phyloP scores from a whole-genome alignment of 2,797 vertebrate genomes.

The Cyclopterus lumpus region DNA sequence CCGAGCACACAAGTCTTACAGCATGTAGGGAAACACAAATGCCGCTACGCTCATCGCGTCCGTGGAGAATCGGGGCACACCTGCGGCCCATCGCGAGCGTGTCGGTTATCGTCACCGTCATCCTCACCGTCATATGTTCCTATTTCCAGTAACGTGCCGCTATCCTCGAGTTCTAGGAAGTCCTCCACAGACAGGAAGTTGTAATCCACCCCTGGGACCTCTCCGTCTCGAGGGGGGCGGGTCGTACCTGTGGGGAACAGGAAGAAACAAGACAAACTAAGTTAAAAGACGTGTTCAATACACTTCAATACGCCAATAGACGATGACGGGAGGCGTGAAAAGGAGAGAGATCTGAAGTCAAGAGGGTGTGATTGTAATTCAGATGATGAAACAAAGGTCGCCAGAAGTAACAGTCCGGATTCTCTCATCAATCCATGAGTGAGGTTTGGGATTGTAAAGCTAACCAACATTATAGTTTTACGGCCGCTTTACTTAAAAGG shows the following conservation, averaged over 20 bases:
- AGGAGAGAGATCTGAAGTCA: constrained; percentile 52
- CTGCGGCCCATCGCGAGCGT: constrained; percentile 37
- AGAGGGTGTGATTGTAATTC: constrained; percentile 58
- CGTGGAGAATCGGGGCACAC: constrained; percentile 63
- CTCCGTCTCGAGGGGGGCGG: constrained; percentile 92
- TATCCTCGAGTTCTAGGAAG: constrained; percentile 92
- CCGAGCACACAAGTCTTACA: constrained; percentile 44
- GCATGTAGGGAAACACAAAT: constrained; percentile 53
- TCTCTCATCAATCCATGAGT: constrained; percentile 36
- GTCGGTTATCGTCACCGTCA: constrained; percentile 35
- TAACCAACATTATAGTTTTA: constrained; percentile 12
- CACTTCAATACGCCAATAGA: constrained; percentile 16
- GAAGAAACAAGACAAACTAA: constrained; percentile 8
- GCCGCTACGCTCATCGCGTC: constrained; percentile 33
- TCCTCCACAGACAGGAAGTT: constrained; percentile 95
- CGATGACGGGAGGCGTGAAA: constrained; percentile 31
- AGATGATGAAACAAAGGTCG: constrained; percentile 57
- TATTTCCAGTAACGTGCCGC: constrained; percentile 95
- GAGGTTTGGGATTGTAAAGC: constrained; percentile 34
- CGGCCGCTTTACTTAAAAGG: neutral
- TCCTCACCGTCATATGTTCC: constrained; percentile 95
- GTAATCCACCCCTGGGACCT: constrained; percentile 96
- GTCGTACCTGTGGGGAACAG: constrained; percentile 91
- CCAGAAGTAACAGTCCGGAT: constrained; percentile 33
- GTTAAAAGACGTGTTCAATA: constrained; percentile 21